These are phyloP conservation scores for Gyps fulvus DNA, from an alignment of 2,113 vertebrate genomes.

Conservation along the genomic window DNA sequence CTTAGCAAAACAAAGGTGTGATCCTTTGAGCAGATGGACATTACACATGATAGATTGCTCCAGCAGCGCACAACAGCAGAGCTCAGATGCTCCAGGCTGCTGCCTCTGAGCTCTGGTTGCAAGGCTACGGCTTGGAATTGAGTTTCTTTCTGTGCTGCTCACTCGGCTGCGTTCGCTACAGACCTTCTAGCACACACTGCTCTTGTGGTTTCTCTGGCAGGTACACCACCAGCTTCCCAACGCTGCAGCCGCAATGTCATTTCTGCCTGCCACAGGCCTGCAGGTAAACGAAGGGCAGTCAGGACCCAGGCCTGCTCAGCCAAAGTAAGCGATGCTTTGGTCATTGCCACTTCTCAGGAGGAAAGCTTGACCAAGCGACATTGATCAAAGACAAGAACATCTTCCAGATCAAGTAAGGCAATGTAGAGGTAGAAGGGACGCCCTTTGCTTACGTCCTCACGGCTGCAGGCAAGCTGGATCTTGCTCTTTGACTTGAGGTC, in stretches of 20 bases:
- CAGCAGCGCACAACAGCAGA: not conserved
- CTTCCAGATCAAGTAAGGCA: not conserved
- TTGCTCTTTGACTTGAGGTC: not conserved
- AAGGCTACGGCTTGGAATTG: not conserved
- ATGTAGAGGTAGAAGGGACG: not conserved
- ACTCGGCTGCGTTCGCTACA: rapidly evolving
- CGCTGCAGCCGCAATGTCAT: rapidly evolving
- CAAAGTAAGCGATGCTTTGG: not conserved
- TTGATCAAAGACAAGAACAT: not conserved
- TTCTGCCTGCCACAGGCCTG: not conserved
- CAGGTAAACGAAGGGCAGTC: not conserved
- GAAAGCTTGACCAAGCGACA: not conserved
- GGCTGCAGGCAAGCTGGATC: not conserved
- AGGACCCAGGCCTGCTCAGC: not conserved
- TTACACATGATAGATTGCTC: rapidly evolving
- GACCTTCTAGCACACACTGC: not conserved
- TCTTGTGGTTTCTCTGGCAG: not conserved
- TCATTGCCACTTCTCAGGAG: not conserved
- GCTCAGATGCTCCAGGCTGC: not conserved
- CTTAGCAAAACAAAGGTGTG: not conserved
- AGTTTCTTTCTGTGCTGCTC: not conserved
- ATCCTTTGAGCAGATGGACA: not conserved
- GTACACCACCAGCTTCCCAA: not conserved
- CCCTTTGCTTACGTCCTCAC: rapidly evolving
- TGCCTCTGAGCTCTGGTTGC: not conserved